Conservation (phyloP, 2,113 vertebrate species). For the Plectropomus leopardus region DNA sequence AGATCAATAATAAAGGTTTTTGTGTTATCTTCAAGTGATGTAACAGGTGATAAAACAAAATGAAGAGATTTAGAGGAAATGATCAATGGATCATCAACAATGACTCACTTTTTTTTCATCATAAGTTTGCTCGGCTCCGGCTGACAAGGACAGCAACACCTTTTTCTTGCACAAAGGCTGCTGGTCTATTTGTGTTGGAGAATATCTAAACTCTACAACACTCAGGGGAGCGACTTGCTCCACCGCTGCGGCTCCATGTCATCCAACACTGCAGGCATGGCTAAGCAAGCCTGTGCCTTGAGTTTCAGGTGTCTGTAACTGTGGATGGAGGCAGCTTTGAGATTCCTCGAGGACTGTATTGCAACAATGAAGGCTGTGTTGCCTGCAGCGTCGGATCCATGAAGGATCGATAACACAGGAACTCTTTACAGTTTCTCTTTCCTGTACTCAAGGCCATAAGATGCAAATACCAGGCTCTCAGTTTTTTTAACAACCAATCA, state of each 20-base stretch:
- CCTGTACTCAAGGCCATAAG: conserved; percentile 3
- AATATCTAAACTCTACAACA: conserved; percentile 24
- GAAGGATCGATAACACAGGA: conserved; percentile 44
- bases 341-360: conserved; percentile 45
- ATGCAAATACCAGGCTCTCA: conserved; percentile 24
- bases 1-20: neutral
- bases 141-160: conserved; percentile 26
- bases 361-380: conserved; percentile 33
- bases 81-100: conserved; percentile 5
- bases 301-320: conserved; percentile 45
- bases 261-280: conserved; percentile 52
- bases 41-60: conserved; percentile 15
- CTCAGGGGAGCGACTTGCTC: conserved; percentile 34
- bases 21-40: neutral
- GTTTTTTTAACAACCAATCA: conserved; percentile 8
- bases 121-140: conserved; percentile 12
- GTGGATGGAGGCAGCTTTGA: conserved; percentile 38
- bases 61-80: neutral
- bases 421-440: conserved; percentile 20
- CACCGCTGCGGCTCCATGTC: conserved; percentile 46
- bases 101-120: conserved; percentile 18
- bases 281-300: conserved; percentile 12
- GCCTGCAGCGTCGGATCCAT: conserved; percentile 42
- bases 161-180: conserved; percentile 31
- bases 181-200: conserved; percentile 21